These are phyloP conservation scores for Agriopis marginaria DNA, from an alignment of 2,888 invertebrate species.

Conservation along the genomic window DNA sequence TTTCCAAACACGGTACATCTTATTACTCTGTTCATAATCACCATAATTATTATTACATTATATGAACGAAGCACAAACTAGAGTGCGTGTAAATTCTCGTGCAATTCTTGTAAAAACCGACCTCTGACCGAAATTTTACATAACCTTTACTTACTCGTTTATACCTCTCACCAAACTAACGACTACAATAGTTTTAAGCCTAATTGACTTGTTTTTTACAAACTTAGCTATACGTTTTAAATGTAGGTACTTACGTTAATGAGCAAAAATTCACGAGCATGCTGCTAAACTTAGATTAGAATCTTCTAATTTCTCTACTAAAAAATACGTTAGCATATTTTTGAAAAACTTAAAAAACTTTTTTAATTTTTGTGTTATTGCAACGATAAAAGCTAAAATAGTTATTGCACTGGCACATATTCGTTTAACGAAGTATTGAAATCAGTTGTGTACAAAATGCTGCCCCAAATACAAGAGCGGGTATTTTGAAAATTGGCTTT, in stretches of 20 bases:
- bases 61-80: conserved; percentile 17
- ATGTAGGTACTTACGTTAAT: too few species aligned
- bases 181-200: conserved; percentile 37
- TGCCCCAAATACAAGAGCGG: conserved; percentile 22
- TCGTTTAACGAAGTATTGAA: not conserved
- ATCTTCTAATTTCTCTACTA: too few species aligned
- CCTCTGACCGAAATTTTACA: conserved; percentile 41
- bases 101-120: conserved; percentile 20
- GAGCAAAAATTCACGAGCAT: too few species aligned
- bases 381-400: not conserved
- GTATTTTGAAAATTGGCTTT: conserved; percentile 37
- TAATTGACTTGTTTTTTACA: conserved; percentile 53
- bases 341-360: not conserved
- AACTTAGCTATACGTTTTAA: conserved; percentile 26
- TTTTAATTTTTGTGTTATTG: not conserved
- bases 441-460: not conserved
- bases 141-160: conserved; percentile 37
- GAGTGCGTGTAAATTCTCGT: conserved; percentile 10
- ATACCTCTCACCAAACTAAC: conserved; percentile 43
- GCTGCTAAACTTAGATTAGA: too few species aligned
- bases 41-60: conserved; percentile 14
- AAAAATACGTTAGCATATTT: too few species aligned
- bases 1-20: not conserved
- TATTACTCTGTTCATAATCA: not conserved
- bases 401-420: not conserved